Percentiles rank a stretch among this genome's conserved stretches.
Conservation (phyloP, 2,797 vertebrate genomes). For the Arctocebus calabarensis region DNA sequence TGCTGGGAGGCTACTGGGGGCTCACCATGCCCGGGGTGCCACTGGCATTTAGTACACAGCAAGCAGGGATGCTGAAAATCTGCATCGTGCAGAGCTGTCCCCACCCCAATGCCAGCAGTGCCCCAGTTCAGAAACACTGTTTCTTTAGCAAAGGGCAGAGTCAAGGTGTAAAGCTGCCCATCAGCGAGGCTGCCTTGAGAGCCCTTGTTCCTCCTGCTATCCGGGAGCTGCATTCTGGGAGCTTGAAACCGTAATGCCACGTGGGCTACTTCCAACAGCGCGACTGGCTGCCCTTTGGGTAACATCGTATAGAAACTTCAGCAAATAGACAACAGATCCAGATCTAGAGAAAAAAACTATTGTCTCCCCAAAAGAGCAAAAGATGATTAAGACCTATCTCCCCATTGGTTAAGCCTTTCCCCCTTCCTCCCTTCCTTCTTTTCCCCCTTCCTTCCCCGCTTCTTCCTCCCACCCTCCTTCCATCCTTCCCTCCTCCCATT, state of each 20-base stretch:
- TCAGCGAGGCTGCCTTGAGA: not conserved
- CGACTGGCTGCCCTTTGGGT: no score
- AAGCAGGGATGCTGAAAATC: fast-evolving
- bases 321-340: not conserved
- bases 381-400: not conserved
- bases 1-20: fast-evolving
- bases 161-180: not conserved
- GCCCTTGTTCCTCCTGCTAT: fast-evolving
- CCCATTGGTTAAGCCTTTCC: fast-evolving
- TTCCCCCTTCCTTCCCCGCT: not conserved
- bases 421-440: not conserved
- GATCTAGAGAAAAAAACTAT: not conserved
- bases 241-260: not conserved
- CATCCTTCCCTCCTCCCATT: no score
- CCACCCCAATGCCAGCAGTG: not conserved
- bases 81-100: fast-evolving
- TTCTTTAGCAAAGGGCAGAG: not conserved
- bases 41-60: not conserved
- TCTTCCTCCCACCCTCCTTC: no score
- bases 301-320: not conserved
- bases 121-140: not conserved
- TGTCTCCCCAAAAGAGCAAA: not conserved
- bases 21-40: not conserved
- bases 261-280: not conserved
- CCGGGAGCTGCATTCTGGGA: not conserved